These are phyloP conservation scores for Cydia fagiglandana DNA, from an alignment of 1,140 invertebrate genomes.

Conservation along the genomic window DNA sequence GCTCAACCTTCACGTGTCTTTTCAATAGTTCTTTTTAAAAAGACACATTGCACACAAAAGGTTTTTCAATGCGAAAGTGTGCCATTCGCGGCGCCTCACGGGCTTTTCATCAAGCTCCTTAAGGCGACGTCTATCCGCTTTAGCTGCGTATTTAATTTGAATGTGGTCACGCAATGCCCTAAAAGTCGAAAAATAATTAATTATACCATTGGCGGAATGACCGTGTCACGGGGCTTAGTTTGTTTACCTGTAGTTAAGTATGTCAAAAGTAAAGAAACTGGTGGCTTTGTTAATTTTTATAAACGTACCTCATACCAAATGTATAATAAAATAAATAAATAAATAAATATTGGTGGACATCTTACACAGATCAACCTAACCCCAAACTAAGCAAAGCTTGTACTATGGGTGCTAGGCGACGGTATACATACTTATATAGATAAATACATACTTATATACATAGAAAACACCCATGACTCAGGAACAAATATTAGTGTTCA, in stretches of 20 bases:
- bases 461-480: no score
- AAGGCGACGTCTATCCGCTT: constrained; percentile 1
- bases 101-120: not conserved
- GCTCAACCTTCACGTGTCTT: no score
- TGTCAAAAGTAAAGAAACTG: not conserved
- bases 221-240: not conserved
- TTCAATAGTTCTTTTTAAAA: not conserved
- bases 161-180: not conserved
- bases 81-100: not conserved
- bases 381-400: no score
- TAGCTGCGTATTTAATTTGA: not conserved
- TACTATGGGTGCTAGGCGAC: no score
- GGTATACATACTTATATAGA: no score
- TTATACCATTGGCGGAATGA: not conserved
- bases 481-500: no score
- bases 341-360: no score
- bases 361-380: no score
- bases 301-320: no score
- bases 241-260: not conserved
- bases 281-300: no score
- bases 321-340: no score
- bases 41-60: constrained; percentile 5
- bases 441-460: no score
- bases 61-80: not conserved
- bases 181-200: not conserved